phyloP scores from a whole-genome alignment of 2,888 invertebrate genomes.

The Papilio protenor region DNA sequence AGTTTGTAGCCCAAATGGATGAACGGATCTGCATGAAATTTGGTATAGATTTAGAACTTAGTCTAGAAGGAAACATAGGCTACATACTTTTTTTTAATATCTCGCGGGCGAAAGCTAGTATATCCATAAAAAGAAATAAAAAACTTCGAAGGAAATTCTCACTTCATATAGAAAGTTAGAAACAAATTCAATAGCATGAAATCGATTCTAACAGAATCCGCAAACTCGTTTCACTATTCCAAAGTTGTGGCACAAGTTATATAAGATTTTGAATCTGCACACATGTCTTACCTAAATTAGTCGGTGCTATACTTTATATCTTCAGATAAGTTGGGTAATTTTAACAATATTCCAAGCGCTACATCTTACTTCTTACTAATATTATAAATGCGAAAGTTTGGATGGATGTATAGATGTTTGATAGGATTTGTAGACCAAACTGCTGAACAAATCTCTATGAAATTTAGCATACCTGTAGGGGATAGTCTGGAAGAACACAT shows the following conservation, averaged over 20 bases:
- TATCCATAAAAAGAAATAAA: not conserved
- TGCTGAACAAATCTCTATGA: no score
- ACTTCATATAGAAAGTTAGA: not conserved
- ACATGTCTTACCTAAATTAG: constrained; percentile 17
- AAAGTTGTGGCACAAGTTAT: constrained; percentile 19
- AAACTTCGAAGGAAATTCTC: not conserved
- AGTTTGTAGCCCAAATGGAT: no score
- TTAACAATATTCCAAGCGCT: not conserved
- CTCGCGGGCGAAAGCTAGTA: not conserved
- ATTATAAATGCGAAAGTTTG: no score
- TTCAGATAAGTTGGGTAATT: not conserved
- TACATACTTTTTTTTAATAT: no score
- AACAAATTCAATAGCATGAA: constrained; percentile 11
- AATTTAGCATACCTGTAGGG: no score
- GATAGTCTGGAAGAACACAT: no score
- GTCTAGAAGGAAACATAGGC: no score
- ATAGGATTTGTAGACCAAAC: no score
- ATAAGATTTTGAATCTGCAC: constrained; percentile 23
- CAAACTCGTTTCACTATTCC: not conserved
- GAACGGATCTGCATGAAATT: no score
- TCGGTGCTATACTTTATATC: not conserved
- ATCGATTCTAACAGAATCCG: constrained; percentile 9
- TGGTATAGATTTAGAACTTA: no score
- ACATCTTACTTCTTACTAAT: not conserved
- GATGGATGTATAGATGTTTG: no score